A percentile compares a stretch with the other conserved stretches of the same genome.
Evolutionary conservation across 2,797 vertebrate genomes (phyloP).

Genomic region (Salarias fasciatus): DNA sequence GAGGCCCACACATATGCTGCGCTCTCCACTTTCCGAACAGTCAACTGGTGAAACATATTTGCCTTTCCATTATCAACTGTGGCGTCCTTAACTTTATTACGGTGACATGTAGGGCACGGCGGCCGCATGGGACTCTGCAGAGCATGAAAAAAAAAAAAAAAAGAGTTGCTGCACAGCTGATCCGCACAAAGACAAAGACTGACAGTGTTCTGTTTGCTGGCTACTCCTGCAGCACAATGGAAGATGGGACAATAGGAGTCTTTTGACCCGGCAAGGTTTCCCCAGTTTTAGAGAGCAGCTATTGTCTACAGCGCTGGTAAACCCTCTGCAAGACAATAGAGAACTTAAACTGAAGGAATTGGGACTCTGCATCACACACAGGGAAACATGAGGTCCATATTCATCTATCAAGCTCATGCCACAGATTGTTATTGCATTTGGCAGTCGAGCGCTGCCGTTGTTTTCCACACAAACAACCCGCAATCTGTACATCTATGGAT

Average conservation of each 20-base stretch:
- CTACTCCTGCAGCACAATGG: slow-evolving; percentile 81
- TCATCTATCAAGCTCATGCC: too few relatives aligned
- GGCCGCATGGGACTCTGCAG: slow-evolving; percentile 65
- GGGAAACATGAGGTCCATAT: too few relatives aligned
- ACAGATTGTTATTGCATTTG: too few relatives aligned
- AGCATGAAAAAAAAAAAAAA: slow-evolving; percentile 23
- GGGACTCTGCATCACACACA: slow-evolving; percentile 41
- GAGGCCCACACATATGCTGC: slow-evolving; percentile 35
- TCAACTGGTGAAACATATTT: slow-evolving; percentile 54
- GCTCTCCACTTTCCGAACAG: slow-evolving; percentile 32
- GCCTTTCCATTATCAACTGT: slow-evolving; percentile 59
- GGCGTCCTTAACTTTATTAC: slow-evolving; percentile 70
- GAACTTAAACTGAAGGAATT: slow-evolving; percentile 63
- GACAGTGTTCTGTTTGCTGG: slow-evolving; percentile 79
- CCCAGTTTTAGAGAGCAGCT: slow-evolving; percentile 67
- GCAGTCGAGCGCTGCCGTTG: too few relatives aligned
- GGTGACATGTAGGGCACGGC: slow-evolving; percentile 73
- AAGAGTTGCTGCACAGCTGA: slow-evolving; percentile 74
- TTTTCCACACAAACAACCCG: too few relatives aligned
- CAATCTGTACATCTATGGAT: too few relatives aligned
- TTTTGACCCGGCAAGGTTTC: slow-evolving; percentile 76
- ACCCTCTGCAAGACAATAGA: slow-evolving; percentile 68
- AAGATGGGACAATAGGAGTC: slow-evolving; percentile 79
- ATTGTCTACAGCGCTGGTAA: slow-evolving; percentile 74
- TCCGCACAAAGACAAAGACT: slow-evolving; percentile 78